Evolutionary conservation across 2,888 invertebrate genomes (phyloP), one percentile per base, ranked within the genome.

Genomic region (Pterostichus niger): DNA sequence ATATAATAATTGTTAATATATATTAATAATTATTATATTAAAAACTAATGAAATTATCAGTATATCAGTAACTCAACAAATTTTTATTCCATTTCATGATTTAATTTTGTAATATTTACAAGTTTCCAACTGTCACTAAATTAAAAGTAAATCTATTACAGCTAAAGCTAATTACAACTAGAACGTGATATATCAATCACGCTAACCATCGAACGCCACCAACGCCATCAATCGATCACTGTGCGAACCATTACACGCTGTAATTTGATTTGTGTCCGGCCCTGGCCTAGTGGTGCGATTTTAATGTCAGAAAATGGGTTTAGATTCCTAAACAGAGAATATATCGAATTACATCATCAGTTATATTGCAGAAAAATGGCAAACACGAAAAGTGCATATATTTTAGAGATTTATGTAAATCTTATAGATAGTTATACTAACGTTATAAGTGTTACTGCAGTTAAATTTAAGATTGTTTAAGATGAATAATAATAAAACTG

Each of bases 251-350:
- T 31, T 33, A 64, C 64, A 64, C 64, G 11, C 13, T n/a, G 64
- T 64, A 64, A 64, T 64, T 64, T 64, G 64, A 64, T 64, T 64
- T 64, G 64, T 64, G 64, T 64, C 35, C 64, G 64, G 64, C 64
- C n/a, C n/a, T 64, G 33, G 64, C 10, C 64, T 64, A 64, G 35
- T 64, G 64, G 64, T 35, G 35, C 64, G 64, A 64, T 64, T 64
- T 64, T 64, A 64, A 64, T 64, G 64, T 33, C 59, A n/a, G 64
- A 35, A 64, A 64, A 64, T 64, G 31, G 64, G 35, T 31, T 33
- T 2, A n/a, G n/a, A 61, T 35, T 61, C 33, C 64, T 35, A n/a
- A 13, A n/a, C 11, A 59, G 64, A 64, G 35, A 64, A n/a, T 64
- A 33, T 64, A 64, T 64, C 64, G 64, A 64, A 6, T 64, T 64